These are phyloP conservation scores for Aethes cnicana DNA, from an alignment of 2,888 invertebrate genomes.

Conservation along the genomic window DNA sequence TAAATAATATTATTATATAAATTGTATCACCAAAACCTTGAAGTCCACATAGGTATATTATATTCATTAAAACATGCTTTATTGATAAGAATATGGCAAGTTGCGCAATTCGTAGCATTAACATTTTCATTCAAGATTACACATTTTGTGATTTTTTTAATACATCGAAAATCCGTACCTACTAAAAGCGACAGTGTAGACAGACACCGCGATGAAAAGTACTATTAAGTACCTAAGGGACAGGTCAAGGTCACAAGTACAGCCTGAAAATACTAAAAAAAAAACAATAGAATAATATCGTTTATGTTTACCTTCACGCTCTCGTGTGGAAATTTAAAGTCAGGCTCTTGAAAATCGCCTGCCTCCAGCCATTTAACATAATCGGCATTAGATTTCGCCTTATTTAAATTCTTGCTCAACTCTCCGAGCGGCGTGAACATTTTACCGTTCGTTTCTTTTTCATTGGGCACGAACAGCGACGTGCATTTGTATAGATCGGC, in stretches of 20 bases:
- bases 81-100: too few relatives aligned
- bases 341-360: slow-evolving; percentile 60
- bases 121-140: too few relatives aligned
- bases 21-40: too few relatives aligned
- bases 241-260: slow-evolving; percentile 45
- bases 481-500: slow-evolving; percentile 74
- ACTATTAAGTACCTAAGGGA: too few relatives aligned
- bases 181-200: too few relatives aligned
- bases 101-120: too few relatives aligned
- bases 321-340: slow-evolving; percentile 77
- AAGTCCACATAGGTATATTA: too few relatives aligned
- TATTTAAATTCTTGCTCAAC: slow-evolving; percentile 67
- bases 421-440: slow-evolving; percentile 75
- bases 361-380: slow-evolving; percentile 67
- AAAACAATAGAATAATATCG: neutral
- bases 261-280: slow-evolving; percentile 7
- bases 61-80: too few relatives aligned
- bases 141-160: too few relatives aligned
- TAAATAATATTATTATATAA: too few relatives aligned
- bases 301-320: slow-evolving; percentile 62
- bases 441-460: slow-evolving; percentile 72
- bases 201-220: too few relatives aligned
- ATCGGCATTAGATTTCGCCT: slow-evolving; percentile 62
- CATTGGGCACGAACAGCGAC: slow-evolving; percentile 75
- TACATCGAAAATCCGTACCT: too few relatives aligned